These are phyloP conservation scores for Marmota flaviventris DNA, from an alignment of 2,113 vertebrate genomes.

Conservation along the genomic window DNA sequence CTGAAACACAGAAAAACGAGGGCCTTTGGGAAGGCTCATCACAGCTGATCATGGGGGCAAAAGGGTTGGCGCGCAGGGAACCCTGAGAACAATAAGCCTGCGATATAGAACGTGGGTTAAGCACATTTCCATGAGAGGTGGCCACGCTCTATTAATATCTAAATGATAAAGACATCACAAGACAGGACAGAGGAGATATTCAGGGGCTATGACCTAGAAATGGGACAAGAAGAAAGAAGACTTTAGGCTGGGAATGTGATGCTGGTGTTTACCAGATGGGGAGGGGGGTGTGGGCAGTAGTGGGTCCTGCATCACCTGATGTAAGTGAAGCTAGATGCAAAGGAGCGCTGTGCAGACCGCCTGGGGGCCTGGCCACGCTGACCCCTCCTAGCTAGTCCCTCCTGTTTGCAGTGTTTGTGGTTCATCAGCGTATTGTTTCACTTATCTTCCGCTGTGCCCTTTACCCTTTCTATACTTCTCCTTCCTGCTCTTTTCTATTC, in stretches of 20 bases:
- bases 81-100: not conserved
- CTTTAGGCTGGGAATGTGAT: not conserved
- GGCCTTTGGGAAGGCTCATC: not conserved
- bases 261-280: not conserved
- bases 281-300: not conserved
- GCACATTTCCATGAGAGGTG: not conserved
- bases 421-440: not conserved
- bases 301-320: not conserved
- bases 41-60: not conserved
- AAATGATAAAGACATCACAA: not conserved
- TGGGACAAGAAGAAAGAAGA: not conserved
- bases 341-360: not conserved
- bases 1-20: constrained; percentile 10
- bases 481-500: not conserved
- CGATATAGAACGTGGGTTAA: not conserved
- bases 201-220: not conserved
- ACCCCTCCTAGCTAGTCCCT: too few relatives aligned
- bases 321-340: not conserved
- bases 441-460: not conserved
- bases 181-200: constrained; percentile 3
- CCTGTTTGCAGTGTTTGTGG: not conserved
- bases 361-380: not conserved
- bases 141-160: not conserved
- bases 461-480: not conserved
- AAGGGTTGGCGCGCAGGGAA: not conserved